Evolutionary conservation across 2,797 vertebrate genomes (phyloP), one percentile per base, ranked within the genome.

Genomic region (Morus bassanus): DNA sequence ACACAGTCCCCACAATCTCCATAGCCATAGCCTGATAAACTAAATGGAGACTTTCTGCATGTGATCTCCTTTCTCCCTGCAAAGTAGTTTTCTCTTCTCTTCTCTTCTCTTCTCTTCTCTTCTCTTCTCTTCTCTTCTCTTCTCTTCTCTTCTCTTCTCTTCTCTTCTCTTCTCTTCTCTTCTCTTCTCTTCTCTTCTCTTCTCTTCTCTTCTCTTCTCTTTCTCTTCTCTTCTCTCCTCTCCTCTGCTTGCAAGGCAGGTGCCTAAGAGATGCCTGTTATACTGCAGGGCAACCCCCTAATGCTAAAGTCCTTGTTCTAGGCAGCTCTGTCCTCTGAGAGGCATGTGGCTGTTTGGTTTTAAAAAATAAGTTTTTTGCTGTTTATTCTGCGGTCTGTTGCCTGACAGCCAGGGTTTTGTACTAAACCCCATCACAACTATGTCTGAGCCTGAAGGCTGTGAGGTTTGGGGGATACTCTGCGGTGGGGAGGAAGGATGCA

Each of bases 101-200:
- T 6, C 17, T 8, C 4, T 2, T 4, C 39, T 17, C 4, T 23
- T 12, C 18, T 10, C 21, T n/a, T 16, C 17, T 7, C 13, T n/a
- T 19, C 65, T 23, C 54, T 19, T 46, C 43, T 7, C 6, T 28
- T 43, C 53, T 7, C 5, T 18, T 28, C 28, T 18, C 46, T 13
- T 45, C 17, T 21, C 18, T 13, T 43, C 39, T 9, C 23, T 10
- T 25, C 16, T 7, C 6, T 28, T 43, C 53, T 7, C 5, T 18
- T 28, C 28, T 18, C 46, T 13, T 45, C 17, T 21, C 18, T 13
- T 43, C 39, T 9, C 23, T 10, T 46, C 45, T 22, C 18, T 22
- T 27, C 23, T 64, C 28, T 3, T 6, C 17, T 8, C 4, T 2
- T 4, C 39, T 17, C 4, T 23, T 12, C 18, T 10, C 21, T n/a